Evolutionary conservation across 1,140 invertebrate genomes (phyloP), one percentile per base, ranked within the genome.

Genomic region (Drosophila suzukii): DNA sequence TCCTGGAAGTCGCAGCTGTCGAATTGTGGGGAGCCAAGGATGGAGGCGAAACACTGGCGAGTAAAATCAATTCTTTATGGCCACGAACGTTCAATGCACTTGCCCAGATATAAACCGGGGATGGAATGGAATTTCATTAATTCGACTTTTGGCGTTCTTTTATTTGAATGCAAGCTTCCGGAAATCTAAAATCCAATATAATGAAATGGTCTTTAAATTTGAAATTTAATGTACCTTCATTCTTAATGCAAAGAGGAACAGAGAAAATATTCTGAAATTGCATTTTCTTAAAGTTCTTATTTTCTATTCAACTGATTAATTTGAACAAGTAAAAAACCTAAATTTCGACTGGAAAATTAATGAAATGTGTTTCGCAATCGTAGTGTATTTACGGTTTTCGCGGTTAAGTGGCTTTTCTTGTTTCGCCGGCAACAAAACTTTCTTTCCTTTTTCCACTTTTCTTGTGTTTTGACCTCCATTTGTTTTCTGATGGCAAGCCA

Each of bases 401-500:
- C 62, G 79, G 71, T 67, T 71, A 78, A 83, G 75, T 78, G 65
- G 46, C 30, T 62, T 67, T 78, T 10, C 49, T 81, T 67, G 53
- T 60, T 61, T 32, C 6, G 20, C n/a, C 54, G 39, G 62, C 63
- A 65, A 60, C 61, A 49, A 51, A 17, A 3, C 4, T 8, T 13
- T 5, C 5, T 51, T 41, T 58, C 53, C 13, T 1, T 4, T 12
- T 17, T 12, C 13, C 13, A 15, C 20, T 59, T 60, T 59, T 60
- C 17, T 44, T 44, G 41, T 12, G 6, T 34, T 34, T 34, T 8
- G 32, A 34, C 32, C 43, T 67, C 36, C 57, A 38, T 71, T 79
- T 75, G 60, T 80, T 65, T 76, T 84, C 76, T 79, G 61, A 72
- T 68, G 75, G 58, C 38, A 71, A 82, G 32, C 39, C 17, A 54